Base-by-base conservation (phyloP, 2,797 vertebrate species). In the Luscinia megarhynchos region DNA sequence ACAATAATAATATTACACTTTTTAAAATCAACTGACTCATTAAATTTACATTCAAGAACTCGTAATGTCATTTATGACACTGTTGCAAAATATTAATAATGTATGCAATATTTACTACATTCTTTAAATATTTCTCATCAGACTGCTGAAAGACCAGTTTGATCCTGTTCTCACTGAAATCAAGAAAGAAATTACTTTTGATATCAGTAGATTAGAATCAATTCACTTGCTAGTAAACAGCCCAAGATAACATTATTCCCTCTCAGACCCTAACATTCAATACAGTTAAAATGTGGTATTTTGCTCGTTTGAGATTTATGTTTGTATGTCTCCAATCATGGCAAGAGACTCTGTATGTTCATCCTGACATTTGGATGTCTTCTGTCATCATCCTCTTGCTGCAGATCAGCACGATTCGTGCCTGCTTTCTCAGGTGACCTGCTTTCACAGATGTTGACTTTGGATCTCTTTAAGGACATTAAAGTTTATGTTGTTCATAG, bases 51-150 rank as follows among this genome's bases (percentile, higher is more conserved):
- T 97, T 97, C 96, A 96, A 96, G 69, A 92, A 73, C n/a, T 89
- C 18, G 1, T 68, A 58, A 75, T 74, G 59, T 94, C 86, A 94
- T 75, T 93, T 91, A 93, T 78, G 70, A 95, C 86, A 96, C 55
- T 87, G 16, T 80, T 93, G 69, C 59, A 96, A 97, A 92, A 95
- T 87, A 95, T 41, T 63, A 90, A 81, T 95, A 94, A 95, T 27
- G 67, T 82, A 94, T 89, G 95, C 82, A 94, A 89, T 95, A 94
- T 91, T 96, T 94, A 95, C 85, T 96, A 89, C 73, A 62, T 78
- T 96, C 77, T 97, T 96, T 97, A 97, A 98, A 97, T 97, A 97
- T 96, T 90, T 89, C 27, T 92, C 59, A 95, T 95, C 51, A 87
- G 48, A 95, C 50, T 95, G 92, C 40, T 92, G 80, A 70, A 86